Evolutionary conservation across 2,797 vertebrate species (phyloP), one percentile per base, ranked within the genome.

Genomic region (Euthynnus affinis): DNA sequence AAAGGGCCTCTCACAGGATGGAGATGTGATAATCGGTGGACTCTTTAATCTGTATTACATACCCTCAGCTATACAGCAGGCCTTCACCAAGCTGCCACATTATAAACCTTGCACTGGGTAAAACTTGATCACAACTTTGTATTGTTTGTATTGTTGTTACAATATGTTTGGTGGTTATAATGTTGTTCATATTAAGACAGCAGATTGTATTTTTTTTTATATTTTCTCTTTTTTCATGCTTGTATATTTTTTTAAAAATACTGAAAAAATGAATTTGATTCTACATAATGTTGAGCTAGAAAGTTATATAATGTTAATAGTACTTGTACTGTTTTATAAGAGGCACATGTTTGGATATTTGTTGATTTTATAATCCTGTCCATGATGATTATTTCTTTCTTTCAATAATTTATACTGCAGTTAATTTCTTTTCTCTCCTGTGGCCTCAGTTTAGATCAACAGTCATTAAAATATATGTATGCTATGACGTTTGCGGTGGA

Each of bases 401-500:
- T 15, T 58, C 14, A 23, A 0, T 49, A 4, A 32, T 17, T 48
- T 2, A 20, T 18, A 20, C 17, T 51, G 6, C 2, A 4, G 2
- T 25, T 62, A 37, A 17, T 25, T 23, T 17, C 15, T 42, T 58
- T 64, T 5, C 13, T 29, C 18, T 42, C 3, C 23, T 91, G 81
- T 89, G 37, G 5, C 87, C 46, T 52, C 75, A 96, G 91, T 84
- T 95, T 96, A 90, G 94, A 95, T 71, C 27, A 74, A 20, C 71
- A 71, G 49, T 44, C 88, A 1, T 83, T 93, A 42, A 91, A 88
- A 82, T 94, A 93, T 88, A 48, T 93, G 25, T 91, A 95, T 66
- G 92, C 91, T 9, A 89, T 95, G 86, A 73, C 94, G 37, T 96
- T 95, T 85, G 93, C 95, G 0, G 76, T 96, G 80, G 93, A 95